Evolutionary conservation across 1,140 invertebrate species (phyloP).

Genomic region (Formica exsecta): DNA sequence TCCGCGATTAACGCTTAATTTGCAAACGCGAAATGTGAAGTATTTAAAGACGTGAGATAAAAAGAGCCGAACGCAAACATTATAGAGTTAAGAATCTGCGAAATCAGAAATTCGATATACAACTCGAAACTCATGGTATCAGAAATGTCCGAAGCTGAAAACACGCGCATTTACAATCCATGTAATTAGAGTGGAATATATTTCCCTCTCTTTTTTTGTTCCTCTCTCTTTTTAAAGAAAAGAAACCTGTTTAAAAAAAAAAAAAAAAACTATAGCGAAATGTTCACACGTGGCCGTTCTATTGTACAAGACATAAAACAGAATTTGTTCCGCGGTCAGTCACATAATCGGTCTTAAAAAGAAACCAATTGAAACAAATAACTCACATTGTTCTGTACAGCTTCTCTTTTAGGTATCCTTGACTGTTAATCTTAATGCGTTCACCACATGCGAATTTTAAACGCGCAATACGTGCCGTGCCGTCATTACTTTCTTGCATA

Average conservation of each 20-base stretch:
- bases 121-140: background rate
- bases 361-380: conserved; percentile 1
- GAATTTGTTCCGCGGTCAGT: background rate
- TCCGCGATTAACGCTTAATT: conserved; percentile 34
- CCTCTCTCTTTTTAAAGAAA: too few species aligned
- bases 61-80: background rate
- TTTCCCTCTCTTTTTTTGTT: too few species aligned
- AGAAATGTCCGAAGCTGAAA: background rate
- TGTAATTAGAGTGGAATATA: background rate
- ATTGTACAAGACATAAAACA: background rate
- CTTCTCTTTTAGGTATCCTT: conserved; percentile 9
- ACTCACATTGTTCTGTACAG: background rate
- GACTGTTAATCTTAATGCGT: conserved; percentile 2
- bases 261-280: background rate
- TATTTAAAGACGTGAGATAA: too few species aligned
- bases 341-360: background rate
- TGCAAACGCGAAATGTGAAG: background rate
- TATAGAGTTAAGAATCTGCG: background rate
- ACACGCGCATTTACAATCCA: background rate
- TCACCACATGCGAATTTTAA: conserved; percentile 33
- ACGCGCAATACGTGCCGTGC: conserved; percentile 12
- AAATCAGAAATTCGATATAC: background rate
- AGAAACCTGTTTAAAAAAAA: too few species aligned
- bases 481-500: conserved; percentile 39
- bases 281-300: background rate